phyloP scores from a whole-genome alignment of 2,888 invertebrate species.

The Oasisia sp. region DNA sequence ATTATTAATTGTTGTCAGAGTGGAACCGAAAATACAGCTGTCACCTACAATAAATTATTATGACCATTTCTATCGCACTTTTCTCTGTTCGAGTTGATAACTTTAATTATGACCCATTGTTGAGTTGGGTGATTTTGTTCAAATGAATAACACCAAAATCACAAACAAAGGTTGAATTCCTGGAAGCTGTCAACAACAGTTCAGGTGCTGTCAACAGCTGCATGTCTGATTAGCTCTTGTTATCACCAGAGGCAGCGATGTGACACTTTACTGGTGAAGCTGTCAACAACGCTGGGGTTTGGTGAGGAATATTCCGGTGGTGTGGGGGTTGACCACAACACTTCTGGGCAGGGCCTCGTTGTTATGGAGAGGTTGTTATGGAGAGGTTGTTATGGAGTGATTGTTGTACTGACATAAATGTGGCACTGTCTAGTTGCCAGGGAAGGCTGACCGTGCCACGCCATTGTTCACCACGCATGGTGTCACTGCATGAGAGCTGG shows the following conservation, averaged over 20 bases:
- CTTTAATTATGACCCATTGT: background rate
- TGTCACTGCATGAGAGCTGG: background rate
- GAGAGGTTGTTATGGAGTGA: background rate
- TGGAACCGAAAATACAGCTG: background rate
- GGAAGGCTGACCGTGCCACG: background rate
- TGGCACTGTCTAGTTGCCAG: background rate
- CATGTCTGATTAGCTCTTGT: background rate
- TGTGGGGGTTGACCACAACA: background rate
- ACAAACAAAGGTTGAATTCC: background rate
- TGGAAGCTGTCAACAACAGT: background rate
- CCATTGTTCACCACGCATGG: background rate
- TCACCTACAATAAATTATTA: background rate
- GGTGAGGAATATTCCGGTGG: background rate
- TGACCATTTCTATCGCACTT: background rate
- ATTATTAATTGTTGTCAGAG: background rate
- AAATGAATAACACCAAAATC: background rate
- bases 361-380: background rate
- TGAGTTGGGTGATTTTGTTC: background rate
- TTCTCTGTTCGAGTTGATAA: background rate
- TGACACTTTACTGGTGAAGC: background rate
- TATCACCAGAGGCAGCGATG: background rate
- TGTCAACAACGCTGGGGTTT: too few species aligned
- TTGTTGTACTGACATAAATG: too few species aligned
- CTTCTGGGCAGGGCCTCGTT: background rate
- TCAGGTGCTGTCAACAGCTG: background rate